Base-by-base conservation (phyloP, 2,113 vertebrate species). In the Nothocercus julius region DNA sequence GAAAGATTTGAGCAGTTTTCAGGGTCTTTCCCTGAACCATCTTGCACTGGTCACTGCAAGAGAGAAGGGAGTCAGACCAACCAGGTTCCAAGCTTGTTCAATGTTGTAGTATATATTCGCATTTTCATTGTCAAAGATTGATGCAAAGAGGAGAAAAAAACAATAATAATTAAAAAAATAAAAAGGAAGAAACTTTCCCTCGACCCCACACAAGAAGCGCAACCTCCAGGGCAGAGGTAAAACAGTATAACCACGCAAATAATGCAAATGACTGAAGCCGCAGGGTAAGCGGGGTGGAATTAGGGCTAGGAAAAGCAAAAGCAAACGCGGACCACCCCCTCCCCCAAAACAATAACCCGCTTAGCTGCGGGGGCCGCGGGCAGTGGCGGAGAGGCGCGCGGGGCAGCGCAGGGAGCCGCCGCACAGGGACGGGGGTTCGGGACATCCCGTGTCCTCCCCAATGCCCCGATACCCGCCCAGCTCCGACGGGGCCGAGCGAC, bases 211-310 rank as follows among this genome's bases (percentile, higher is more conserved):
- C 49, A 74, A 44, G 3, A 72, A 76, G 28, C 6, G 9, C 58
- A 73, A 47, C 53, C 24, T 77, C 25, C 34, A 61, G 42, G 58
- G 47, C 78, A 67, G 42, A 3, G 25, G 18, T 54, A 45, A 59
- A 91, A 54, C 1, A 0, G 2, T 44, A 77, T 44, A 77, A 32
- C 15, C 28, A 8, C 0, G 1, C 3, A 38, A 7, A 2, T 5
- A 17, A 42, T 1, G 8, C 21, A 47, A 88, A 64, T 36, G 34
- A 36, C 28, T 5, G 9, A 64, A 54, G 16, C 28, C 16, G 24
- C 28, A 17, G 34, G 32, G 13, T 5, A 2, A 30, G 3, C 1
- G 10, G 20, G 42, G 25, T 22, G 27, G 13, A 8, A 62, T 58
- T 7, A 53, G 34, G 27, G n/a, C 28, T 56, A 30, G 54, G 54